Evolutionary conservation across 2,113 vertebrate species (phyloP).

Genomic region (Merops nubicus): DNA sequence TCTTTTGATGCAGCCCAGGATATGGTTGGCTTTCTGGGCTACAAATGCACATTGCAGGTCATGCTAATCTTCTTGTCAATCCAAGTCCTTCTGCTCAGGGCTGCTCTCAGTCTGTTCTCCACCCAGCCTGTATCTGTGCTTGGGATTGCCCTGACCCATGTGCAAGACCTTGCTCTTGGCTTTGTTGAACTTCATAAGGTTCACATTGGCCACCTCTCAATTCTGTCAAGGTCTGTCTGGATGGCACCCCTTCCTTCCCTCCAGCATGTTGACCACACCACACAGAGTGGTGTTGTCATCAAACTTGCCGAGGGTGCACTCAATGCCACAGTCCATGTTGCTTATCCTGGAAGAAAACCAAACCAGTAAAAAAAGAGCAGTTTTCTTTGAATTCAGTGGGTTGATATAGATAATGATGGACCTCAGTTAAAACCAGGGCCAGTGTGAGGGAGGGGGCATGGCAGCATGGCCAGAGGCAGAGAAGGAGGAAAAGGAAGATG

Average conservation of each 20-base stretch:
- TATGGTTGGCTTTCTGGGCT: neutral
- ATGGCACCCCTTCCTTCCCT: neutral
- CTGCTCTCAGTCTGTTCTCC: neutral
- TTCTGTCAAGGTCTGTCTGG: neutral
- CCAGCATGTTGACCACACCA: neutral
- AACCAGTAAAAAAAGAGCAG: neutral
- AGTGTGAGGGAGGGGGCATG: neutral
- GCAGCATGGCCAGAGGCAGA: neutral
- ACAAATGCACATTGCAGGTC: neutral
- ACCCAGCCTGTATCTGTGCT: neutral
- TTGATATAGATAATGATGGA: neutral
- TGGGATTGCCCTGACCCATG: neutral
- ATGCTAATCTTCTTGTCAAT: neutral
- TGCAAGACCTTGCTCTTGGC: neutral
- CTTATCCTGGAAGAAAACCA: neutral
- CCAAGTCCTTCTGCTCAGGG: neutral
- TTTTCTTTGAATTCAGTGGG: neutral
- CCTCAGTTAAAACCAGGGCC: neutral
- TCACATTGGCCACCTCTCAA: neutral
- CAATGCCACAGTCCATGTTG: neutral
- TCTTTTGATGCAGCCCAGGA: neutral
- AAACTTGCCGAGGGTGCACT: neutral
- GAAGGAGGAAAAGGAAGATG: neutral
- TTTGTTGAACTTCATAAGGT: neutral
- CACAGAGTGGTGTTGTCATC: neutral